A percentile compares a stretch with the other conserved stretches of the same genome.
These are phyloP conservation scores for Phoebastria nigripes DNA, from an alignment of 2,797 vertebrate genomes.

Conservation along the genomic window DNA sequence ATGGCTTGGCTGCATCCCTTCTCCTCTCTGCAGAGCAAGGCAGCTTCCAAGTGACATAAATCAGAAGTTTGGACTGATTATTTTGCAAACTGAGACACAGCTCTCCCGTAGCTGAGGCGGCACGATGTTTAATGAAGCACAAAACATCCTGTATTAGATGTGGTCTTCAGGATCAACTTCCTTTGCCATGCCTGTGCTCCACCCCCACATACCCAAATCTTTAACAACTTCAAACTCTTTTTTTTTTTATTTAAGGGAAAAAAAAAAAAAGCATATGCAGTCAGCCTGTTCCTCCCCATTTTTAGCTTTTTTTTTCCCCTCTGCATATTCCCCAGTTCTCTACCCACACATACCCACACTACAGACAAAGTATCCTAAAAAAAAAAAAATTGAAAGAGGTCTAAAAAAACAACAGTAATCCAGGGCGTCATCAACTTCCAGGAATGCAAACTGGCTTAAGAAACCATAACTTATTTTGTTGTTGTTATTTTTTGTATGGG, in stretches of 20 bases:
- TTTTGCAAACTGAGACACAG: neutral
- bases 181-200: neutral
- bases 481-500: neutral
- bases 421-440: conserved; percentile 26
- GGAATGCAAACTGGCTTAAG: neutral
- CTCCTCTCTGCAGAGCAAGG: neutral
- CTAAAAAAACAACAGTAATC: conserved; percentile 16
- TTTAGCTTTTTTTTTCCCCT: neutral
- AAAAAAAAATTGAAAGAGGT: neutral
- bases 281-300: conserved; percentile 10
- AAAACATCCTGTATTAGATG: neutral
- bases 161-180: neutral
- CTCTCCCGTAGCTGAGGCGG: accelerated
- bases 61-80: neutral
- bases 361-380: neutral
- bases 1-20: neutral
- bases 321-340: neutral
- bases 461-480: neutral
- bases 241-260: neutral
- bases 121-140: neutral
- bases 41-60: neutral
- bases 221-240: neutral
- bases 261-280: neutral
- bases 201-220: neutral
- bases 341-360: neutral